These are phyloP conservation scores for Lithobates pipiens DNA, from an alignment of 2,797 vertebrate genomes.

Conservation along the genomic window DNA sequence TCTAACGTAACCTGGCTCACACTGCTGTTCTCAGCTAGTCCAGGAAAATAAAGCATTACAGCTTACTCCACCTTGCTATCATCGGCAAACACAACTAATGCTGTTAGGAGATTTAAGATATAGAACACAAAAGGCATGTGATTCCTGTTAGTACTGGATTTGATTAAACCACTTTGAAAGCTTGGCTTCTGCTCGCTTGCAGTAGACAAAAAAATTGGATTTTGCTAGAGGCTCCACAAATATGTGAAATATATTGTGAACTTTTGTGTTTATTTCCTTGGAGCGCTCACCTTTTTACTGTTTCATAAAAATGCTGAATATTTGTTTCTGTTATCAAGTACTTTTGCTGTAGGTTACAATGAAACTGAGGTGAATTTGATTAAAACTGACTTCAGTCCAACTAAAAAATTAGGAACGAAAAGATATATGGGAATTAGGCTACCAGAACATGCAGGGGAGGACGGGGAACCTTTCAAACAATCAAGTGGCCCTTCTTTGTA, in stretches of 20 bases:
- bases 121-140: conserved; percentile 48
- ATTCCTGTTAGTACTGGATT: conserved; percentile 49
- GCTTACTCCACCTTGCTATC: conserved; percentile 39
- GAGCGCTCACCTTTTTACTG: background rate
- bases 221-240: conserved; percentile 29
- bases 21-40: conserved; percentile 25
- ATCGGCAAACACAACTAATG: conserved; percentile 49
- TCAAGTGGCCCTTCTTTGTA: background rate
- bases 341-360: background rate
- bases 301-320: background rate
- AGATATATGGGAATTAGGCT: background rate
- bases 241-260: background rate
- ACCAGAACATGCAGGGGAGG: background rate
- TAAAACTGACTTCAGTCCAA: background rate
- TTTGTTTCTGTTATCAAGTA: background rate
- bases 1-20: conserved; percentile 1
- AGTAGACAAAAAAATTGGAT: conserved; percentile 39
- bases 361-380: background rate
- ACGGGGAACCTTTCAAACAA: background rate
- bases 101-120: conserved; percentile 54
- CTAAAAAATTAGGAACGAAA: background rate
- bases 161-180: conserved; percentile 48
- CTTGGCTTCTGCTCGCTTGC: conserved; percentile 25
- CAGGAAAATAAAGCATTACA: conserved; percentile 20
- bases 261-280: background rate